Evolutionary conservation across 2,797 vertebrate species (phyloP).

Genomic region (Xiphophorus birchmanni): DNA sequence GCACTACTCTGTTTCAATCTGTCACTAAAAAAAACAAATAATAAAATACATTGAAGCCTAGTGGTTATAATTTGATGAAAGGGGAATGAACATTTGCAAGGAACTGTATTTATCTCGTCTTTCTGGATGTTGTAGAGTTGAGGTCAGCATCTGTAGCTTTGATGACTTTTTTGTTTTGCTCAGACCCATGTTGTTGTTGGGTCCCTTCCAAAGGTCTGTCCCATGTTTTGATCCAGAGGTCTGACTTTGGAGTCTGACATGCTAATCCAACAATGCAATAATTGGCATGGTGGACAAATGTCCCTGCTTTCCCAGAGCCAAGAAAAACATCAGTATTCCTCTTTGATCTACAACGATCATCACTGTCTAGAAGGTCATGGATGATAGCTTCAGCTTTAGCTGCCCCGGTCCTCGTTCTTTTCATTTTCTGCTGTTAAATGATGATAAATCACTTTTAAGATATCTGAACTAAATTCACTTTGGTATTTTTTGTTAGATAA

Average conservation of each 20-base stretch:
- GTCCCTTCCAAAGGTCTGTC: constrained; percentile 39
- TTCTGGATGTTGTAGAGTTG: background rate
- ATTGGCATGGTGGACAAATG: constrained; percentile 50
- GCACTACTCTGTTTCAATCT: no score
- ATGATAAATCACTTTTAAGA: background rate
- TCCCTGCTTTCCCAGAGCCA: constrained; percentile 46
- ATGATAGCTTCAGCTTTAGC: constrained; percentile 19
- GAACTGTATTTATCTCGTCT: background rate
- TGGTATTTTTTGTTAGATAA: background rate
- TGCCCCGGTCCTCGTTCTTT: background rate
- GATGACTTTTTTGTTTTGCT: background rate
- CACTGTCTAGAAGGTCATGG: constrained; percentile 5
- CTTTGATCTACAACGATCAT: constrained; percentile 54
- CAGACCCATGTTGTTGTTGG: background rate
- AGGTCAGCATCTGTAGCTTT: background rate
- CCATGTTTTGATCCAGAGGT: constrained; percentile 32
- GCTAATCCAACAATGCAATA: constrained; percentile 42
- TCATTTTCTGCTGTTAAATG: background rate
- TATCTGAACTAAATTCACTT: background rate
- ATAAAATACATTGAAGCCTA: background rate
- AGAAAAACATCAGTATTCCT: constrained; percentile 58
- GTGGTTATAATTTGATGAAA: background rate
- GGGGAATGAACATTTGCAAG: background rate
- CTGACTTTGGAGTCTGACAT: constrained; percentile 23
- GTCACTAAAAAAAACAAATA: no score